These are phyloP conservation scores for Coracopsis vasa DNA, from an alignment of 2,113 vertebrate species.

Conservation along the genomic window DNA sequence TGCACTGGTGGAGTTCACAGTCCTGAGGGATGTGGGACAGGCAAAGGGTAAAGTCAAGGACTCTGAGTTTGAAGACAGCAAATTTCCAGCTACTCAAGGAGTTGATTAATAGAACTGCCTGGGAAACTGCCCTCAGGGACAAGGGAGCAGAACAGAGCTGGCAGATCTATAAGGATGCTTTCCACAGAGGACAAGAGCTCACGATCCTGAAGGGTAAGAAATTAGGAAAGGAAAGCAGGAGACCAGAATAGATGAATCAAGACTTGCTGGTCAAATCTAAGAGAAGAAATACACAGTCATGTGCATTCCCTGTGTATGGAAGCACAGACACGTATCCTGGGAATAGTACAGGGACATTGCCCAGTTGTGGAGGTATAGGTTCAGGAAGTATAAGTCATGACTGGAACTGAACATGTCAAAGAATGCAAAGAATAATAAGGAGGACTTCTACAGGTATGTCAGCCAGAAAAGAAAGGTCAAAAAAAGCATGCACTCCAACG, in stretches of 20 bases:
- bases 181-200: neutral
- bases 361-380: neutral
- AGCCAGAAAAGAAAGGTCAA: neutral
- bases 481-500: neutral
- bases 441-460: neutral
- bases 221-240: neutral
- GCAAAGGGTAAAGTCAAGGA: neutral
- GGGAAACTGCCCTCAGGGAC: neutral
- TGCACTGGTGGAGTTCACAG: neutral
- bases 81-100: neutral
- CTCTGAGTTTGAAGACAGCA: neutral
- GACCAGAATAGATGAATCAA: neutral
- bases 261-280: neutral
- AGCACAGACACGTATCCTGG: neutral
- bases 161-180: neutral
- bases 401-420: neutral
- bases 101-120: neutral
- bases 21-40: neutral
- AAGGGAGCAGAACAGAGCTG: neutral
- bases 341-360: neutral
- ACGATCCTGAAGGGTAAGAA: accelerated
- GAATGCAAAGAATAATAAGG: neutral
- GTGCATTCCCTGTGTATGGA: neutral
- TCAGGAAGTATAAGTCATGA: neutral
- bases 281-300: neutral